Evolutionary conservation across 2,888 invertebrate species (phyloP).

Genomic region (Amorpha juglandis): DNA sequence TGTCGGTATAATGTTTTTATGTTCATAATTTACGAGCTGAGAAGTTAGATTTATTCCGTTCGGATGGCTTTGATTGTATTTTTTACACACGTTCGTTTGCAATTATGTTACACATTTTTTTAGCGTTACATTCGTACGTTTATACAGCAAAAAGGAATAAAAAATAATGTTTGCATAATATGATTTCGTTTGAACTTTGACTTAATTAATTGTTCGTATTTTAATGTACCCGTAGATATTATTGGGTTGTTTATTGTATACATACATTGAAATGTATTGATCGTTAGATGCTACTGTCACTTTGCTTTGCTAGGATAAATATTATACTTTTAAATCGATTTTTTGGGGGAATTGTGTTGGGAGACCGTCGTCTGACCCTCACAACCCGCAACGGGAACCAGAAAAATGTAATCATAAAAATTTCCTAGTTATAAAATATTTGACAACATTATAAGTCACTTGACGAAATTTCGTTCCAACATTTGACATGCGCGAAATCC

Average conservation of each 20-base stretch:
- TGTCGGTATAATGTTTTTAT: constrained; percentile 20
- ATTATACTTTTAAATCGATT: no score
- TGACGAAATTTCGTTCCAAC: background rate
- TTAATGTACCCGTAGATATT: no score
- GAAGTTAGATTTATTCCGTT: constrained; percentile 14
- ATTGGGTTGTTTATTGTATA: no score
- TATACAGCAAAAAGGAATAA: background rate
- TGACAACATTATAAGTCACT: no score
- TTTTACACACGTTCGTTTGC: background rate
- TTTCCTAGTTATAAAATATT: no score
- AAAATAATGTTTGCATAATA: background rate
- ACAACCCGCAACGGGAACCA: no score
- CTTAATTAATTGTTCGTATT: background rate
- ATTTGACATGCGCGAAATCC: background rate
- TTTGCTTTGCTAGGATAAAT: no score
- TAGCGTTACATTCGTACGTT: background rate
- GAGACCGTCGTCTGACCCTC: no score
- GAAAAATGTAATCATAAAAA: no score
- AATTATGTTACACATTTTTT: background rate
- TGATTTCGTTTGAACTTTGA: background rate
- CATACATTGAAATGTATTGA: no score
- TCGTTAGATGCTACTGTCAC: no score
- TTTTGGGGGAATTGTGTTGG: no score
- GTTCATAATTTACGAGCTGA: constrained; percentile 21
- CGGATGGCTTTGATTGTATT: constrained; percentile 9